Base-by-base conservation (phyloP, 2,113 vertebrate genomes). In the Leucoraja erinaceus region DNA sequence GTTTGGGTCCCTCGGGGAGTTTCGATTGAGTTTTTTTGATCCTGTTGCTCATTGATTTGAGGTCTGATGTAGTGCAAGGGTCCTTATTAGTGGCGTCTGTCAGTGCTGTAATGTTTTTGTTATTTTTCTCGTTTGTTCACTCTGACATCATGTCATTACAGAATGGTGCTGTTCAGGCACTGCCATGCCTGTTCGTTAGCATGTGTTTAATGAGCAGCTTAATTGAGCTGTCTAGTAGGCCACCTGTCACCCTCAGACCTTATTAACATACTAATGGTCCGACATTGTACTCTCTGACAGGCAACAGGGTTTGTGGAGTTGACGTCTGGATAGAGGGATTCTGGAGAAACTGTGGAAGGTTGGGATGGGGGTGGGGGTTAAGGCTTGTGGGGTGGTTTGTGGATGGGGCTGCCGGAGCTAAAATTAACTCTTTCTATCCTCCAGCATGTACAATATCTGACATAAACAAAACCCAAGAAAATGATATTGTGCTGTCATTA, bases 221-320 rank as follows among this genome's bases (percentile, higher is more conserved):
- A 99, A 99, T 99, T 99, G 98, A 99, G 98, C 98, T 97, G 98
- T 99, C 98, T 98, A 97, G 96, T 95, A 95, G 97, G 97, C 99
- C 99, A 99, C 99, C 99, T 99, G 99, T 99, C 98, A 98, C 98
- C 97, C 98, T 95, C 94, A 96, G 96, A 97, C 97, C 98, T 99
- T 98, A 99, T 99, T 99, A 98, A 97, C 99, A 99, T 99, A 98
- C 98, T 99, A 99, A 99, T 99, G 98, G 97, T 96, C 96, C 95
- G 97, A 98, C 97, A 99, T 99, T 99, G 98, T 99, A 96, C 97
- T 97, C 97, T 95, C 96, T 98, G 98, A 98, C 98, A 98, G 97
- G 96, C 97, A 97, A 96, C 97, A 96, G 97, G 96, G 96, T 95
- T 97, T 97, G 96, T 96, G 95, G 94, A 97, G 96, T 97, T 96